These are phyloP conservation scores for Hystrix cristata DNA, from an alignment of 2,113 vertebrate genomes.

Conservation along the genomic window DNA sequence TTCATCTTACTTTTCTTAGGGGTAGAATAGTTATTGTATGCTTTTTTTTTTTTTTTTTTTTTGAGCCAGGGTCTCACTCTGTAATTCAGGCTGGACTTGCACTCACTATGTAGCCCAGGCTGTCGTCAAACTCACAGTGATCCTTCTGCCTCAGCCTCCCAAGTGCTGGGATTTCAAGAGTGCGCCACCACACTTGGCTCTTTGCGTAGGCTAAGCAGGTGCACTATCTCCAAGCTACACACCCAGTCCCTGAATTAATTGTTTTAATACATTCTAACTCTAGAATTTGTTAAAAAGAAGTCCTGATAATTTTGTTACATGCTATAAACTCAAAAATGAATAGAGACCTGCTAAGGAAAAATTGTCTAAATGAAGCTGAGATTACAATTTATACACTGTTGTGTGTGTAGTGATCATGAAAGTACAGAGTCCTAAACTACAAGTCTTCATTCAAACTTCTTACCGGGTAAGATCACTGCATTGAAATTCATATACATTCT, in stretches of 20 bases:
- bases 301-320: slow-evolving; percentile 62
- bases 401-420: slow-evolving; percentile 14
- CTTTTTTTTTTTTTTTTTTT: too few relatives aligned
- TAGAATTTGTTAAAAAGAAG: slow-evolving; percentile 57
- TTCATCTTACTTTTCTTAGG: too few relatives aligned
- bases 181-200: too few relatives aligned
- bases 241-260: slow-evolving; percentile 15
- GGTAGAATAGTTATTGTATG: too few relatives aligned
- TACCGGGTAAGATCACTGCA: slow-evolving; percentile 16
- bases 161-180: too few relatives aligned
- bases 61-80: too few relatives aligned
- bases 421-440: slow-evolving; percentile 70
- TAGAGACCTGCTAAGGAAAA: slow-evolving; percentile 62
- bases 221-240: not conserved
- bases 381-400: slow-evolving; percentile 46
- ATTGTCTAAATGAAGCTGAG: slow-evolving; percentile 56
- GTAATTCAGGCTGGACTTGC: too few relatives aligned
- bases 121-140: too few relatives aligned
- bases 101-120: too few relatives aligned
- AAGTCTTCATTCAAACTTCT: slow-evolving; percentile 59
- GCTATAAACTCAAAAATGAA: slow-evolving; percentile 66
- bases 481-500: slow-evolving; percentile 70
- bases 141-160: too few relatives aligned
- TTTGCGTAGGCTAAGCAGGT: not conserved
- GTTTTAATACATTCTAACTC: slow-evolving; percentile 47